Evolutionary conservation across 2,113 vertebrate species (phyloP).

Genomic region (Zootoca vivipara): DNA sequence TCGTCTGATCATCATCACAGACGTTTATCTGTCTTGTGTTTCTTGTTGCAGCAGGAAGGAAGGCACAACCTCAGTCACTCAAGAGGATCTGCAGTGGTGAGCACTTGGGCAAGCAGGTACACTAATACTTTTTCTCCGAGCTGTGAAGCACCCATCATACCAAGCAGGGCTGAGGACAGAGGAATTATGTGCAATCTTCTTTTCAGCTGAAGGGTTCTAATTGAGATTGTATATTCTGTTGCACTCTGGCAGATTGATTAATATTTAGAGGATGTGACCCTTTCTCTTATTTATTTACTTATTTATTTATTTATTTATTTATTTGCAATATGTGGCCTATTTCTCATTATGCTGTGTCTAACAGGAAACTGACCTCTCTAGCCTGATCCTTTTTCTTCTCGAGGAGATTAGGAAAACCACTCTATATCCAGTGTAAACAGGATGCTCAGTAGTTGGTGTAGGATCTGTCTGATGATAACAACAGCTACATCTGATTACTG

Average conservation of each 20-base stretch:
- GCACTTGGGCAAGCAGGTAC: background rate
- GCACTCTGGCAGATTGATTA: background rate
- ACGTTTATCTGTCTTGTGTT: background rate
- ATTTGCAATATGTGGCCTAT: rapidly evolving
- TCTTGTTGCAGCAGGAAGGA: constrained; percentile 1
- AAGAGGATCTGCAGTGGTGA: background rate
- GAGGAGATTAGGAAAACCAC: background rate
- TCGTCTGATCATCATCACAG: background rate
- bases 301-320: background rate
- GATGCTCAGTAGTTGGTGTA: constrained; percentile 77
- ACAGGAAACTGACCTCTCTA: background rate
- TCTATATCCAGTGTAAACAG: constrained; percentile 45
- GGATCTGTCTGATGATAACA: constrained; percentile 68
- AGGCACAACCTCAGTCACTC: background rate
- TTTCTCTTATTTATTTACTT: too few relatives aligned
- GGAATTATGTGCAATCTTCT: background rate
- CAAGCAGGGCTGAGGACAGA: too few relatives aligned
- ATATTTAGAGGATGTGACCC: background rate
- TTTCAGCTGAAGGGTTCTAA: background rate
- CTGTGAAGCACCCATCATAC: too few relatives aligned
- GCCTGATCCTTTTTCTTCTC: background rate
- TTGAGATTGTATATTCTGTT: background rate
- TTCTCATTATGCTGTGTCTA: rapidly evolving
- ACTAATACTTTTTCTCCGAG: background rate
- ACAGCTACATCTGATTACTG: constrained; percentile 82